Evolutionary conservation across 2,797 vertebrate genomes (phyloP).

Genomic region (Novumbra hubbsi): DNA sequence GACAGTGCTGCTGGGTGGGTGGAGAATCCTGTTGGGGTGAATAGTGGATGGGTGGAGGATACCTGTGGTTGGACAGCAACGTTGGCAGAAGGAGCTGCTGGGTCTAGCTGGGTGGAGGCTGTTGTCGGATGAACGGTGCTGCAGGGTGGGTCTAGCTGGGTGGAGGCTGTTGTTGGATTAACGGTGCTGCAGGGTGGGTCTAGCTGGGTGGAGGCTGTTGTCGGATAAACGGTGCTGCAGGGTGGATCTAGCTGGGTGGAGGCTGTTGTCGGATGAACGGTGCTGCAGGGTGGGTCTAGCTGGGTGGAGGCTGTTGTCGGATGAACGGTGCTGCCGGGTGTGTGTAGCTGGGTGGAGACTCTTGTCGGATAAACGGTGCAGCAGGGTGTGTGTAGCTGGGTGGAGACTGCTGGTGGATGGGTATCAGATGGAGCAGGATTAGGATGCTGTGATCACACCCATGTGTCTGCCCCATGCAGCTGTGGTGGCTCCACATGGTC

Average conservation of each 20-base stretch:
- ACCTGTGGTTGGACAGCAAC: background rate
- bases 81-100: too few relatives aligned
- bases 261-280: too few relatives aligned
- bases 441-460: conserved; percentile 63
- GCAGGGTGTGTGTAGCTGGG: background rate
- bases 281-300: background rate
- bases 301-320: too few relatives aligned
- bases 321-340: background rate
- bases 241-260: background rate
- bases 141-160: too few relatives aligned
- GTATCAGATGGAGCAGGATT: conserved; percentile 56
- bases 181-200: background rate
- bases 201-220: too few relatives aligned
- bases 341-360: background rate
- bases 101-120: background rate
- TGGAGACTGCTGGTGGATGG: conserved; percentile 37
- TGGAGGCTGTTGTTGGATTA: too few relatives aligned
- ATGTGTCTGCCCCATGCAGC: conserved; percentile 49
- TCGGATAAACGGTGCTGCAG: background rate
- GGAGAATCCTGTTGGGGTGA: too few relatives aligned
- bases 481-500: conserved; percentile 53
- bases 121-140: too few relatives aligned
- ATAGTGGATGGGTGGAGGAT: background rate
- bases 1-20: too few relatives aligned
- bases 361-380: background rate